Percentiles rank a stretch among this genome's conserved stretches.
These are phyloP conservation scores for Drosophila littoralis DNA, from an alignment of 1,140 invertebrate species.

Conservation along the genomic window DNA sequence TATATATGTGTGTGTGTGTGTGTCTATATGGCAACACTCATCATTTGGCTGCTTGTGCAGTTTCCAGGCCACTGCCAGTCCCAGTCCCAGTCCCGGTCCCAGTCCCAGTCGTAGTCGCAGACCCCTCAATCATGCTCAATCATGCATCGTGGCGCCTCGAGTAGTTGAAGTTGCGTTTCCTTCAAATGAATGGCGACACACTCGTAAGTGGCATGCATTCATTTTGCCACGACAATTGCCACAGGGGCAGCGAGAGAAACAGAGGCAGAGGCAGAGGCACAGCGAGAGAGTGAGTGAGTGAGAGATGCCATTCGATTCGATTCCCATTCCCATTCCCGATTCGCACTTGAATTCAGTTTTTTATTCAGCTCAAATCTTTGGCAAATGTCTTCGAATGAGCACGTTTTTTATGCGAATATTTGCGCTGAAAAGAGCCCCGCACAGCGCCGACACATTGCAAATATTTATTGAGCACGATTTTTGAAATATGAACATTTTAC, in stretches of 20 bases:
- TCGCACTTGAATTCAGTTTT: conserved; percentile 51
- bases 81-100: background rate
- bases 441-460: conserved; percentile 57
- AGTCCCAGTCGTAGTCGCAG: conserved; percentile 7
- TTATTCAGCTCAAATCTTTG: conserved; percentile 43
- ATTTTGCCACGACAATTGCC: conserved; percentile 50
- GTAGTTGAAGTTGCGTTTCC: conserved; percentile 69
- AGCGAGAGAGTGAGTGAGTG: background rate
- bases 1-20: conserved; percentile 2
- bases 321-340: conserved; percentile 22
- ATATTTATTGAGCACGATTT: conserved; percentile 81
- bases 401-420: conserved; percentile 68
- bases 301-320: conserved; percentile 14
- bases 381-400: conserved; percentile 63
- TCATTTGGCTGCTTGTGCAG: conserved; percentile 50
- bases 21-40: conserved; percentile 16
- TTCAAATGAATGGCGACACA: conserved; percentile 74
- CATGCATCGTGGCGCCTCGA: conserved; percentile 75
- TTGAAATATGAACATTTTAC: conserved; percentile 75
- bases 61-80: conserved; percentile 43
- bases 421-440: conserved; percentile 18
- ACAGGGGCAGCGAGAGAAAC: background rate
- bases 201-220: conserved; percentile 77
- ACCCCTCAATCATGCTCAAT: conserved; percentile 78
- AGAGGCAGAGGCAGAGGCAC: background rate